phyloP scores from a whole-genome alignment of 2,888 invertebrate species.

The Luperina nickerlii region DNA sequence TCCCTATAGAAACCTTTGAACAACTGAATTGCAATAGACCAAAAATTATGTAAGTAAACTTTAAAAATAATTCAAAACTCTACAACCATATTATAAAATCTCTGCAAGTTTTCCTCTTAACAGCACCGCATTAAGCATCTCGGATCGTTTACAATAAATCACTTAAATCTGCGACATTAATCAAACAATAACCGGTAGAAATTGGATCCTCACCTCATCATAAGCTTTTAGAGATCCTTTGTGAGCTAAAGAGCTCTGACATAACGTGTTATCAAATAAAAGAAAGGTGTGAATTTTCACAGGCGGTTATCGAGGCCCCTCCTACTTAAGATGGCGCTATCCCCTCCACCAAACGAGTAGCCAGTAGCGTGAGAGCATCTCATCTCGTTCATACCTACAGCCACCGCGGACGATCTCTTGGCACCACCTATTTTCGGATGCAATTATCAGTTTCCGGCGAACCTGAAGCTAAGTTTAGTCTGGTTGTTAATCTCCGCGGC shows the following conservation, averaged over 20 bases:
- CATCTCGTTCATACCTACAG: conserved; percentile 85
- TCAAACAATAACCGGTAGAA: conserved; percentile 86
- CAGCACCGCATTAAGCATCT: conserved; percentile 64
- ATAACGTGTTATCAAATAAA: conserved; percentile 90
- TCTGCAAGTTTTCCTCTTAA: conserved; percentile 48
- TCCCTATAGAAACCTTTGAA: not conserved
- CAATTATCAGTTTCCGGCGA: conserved; percentile 85
- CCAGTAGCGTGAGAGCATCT: conserved; percentile 85
- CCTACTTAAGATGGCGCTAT: conserved; percentile 88
- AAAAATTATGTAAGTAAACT: not conserved
- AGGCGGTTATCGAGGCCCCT: conserved; percentile 84
- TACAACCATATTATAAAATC: conserved; percentile 18
- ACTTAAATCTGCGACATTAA: conserved; percentile 85
- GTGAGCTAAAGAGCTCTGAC: conserved; percentile 88
- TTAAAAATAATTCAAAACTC: not conserved
- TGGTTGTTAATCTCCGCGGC: conserved; percentile 62
- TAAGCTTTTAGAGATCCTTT: conserved; percentile 89
- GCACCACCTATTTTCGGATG: conserved; percentile 89
- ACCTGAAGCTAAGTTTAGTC: conserved; percentile 74
- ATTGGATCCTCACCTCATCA: conserved; percentile 87
- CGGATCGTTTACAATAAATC: conserved; percentile 80
- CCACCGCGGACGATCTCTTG: conserved; percentile 73
- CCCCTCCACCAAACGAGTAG: conserved; percentile 80
- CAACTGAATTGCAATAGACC: not conserved
- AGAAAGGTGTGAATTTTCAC: conserved; percentile 91